Base-by-base conservation (phyloP, 2,888 invertebrate species). In the Xestia xanthographa region DNA sequence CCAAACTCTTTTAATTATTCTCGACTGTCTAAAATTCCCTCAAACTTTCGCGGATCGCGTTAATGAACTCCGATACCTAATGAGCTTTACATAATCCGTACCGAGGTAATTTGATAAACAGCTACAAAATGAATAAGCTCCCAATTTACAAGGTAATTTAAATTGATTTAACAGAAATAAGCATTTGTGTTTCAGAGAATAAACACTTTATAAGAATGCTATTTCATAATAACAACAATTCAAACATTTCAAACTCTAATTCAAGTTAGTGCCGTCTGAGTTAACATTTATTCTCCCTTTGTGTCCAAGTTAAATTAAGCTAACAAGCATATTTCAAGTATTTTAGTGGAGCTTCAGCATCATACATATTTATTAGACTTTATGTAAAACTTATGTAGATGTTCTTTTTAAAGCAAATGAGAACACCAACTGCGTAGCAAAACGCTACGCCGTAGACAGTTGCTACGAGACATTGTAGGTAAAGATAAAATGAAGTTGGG, bases 1-100 rank as follows among this genome's bases (percentile, higher is more conserved):
- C 86, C 77, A 77, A 93, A 93, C 92, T 93, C 92, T 93, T 93
- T 93, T 93, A 93, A 93, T 93, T 93, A 93, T 92, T 91, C 92
- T 86, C 81, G 87, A 83, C 90, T 87, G 81, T 84, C 89, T 85
- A 88, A 91, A 92, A 91, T 92, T 90, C 81, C 77, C 83, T 85
- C 79, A 80, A 90, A 91, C 87, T 90, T 90, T 88, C 86, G 84
- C 89, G 88, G 87, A 87, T 87, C 80, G 83, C 86, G 87, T 88
- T 92, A 92, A 92, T 90, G 92, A 91, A 91, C 88, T 88, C 84
- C 83, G 90, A 91, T 90, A 83, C 88, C 86, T 91, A 91, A 92
- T 90, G 90, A 90, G 89, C 88, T 90, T 90, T 89, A 91, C 85
- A 88, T 89, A 89, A 91, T 90, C 87, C 86, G 82, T 74, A 79